Conservation (phyloP, 2,113 vertebrate species). For the Podilymbus podiceps region DNA sequence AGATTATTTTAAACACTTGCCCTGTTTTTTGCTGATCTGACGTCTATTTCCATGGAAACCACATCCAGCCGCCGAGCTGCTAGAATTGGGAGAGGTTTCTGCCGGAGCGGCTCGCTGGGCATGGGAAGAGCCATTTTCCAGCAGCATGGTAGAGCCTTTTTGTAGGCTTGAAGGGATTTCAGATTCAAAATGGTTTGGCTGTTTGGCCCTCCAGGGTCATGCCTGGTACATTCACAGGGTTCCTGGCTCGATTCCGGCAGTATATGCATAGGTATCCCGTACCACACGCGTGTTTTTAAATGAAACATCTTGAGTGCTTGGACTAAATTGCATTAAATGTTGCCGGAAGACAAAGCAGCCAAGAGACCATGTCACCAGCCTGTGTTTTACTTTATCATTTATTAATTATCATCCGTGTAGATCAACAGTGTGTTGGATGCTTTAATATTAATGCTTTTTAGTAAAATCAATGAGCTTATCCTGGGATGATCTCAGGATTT, state of each 20-base stretch:
- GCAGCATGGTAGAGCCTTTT: neutral
- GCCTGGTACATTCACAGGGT: fast-evolving
- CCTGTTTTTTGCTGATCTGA: conserved; percentile 65
- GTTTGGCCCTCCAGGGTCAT: neutral
- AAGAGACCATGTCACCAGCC: neutral
- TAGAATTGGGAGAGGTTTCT: conserved; percentile 62
- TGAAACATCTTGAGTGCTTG: neutral
- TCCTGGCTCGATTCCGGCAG: neutral
- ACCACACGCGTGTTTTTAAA: fast-evolving
- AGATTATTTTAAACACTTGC: conserved; percentile 74
- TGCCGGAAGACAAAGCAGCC: conserved; percentile 23
- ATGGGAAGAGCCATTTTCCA: conserved; percentile 35
- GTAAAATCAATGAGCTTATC: neutral
- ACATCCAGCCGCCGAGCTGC: conserved; percentile 64
- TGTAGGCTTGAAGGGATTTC: neutral
- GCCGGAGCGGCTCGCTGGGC: neutral
- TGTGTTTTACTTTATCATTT: neutral
- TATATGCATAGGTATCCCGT: fast-evolving
- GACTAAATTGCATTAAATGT: neutral
- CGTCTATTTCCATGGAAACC: conserved; percentile 83
- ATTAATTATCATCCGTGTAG: neutral
- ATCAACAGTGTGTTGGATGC: neutral
- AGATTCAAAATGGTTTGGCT: neutral
- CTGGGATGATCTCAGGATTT: neutral
- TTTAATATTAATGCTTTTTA: neutral